These are phyloP conservation scores for Drosophila ogumai DNA, from an alignment of 1,140 invertebrate species.

Conservation along the genomic window DNA sequence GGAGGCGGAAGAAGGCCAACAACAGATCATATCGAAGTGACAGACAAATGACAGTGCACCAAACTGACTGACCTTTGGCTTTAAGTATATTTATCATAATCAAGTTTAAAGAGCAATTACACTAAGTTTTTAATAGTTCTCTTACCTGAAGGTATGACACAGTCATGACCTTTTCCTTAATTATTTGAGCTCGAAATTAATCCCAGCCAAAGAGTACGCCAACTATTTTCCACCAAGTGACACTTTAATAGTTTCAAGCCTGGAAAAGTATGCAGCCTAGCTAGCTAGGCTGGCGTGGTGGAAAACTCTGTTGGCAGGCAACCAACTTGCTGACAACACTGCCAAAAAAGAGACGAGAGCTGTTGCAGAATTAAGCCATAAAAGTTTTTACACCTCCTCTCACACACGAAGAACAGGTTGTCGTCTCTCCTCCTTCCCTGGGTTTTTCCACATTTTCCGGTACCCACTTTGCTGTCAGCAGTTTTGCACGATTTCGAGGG, in stretches of 20 bases:
- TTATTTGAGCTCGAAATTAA: slow-evolving; percentile 26
- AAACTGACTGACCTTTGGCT: neutral
- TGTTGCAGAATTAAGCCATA: slow-evolving; percentile 50
- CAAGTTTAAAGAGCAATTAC: neutral
- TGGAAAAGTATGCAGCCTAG: slow-evolving; percentile 18
- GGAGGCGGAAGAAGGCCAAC: slow-evolving; percentile 7
- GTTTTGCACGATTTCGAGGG: slow-evolving; percentile 48
- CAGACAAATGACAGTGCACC: slow-evolving; percentile 34
- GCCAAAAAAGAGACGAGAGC: slow-evolving; percentile 35
- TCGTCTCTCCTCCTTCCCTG: neutral
- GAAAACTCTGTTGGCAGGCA: slow-evolving; percentile 40
- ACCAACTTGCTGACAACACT: slow-evolving; percentile 52
- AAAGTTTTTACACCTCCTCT: slow-evolving; percentile 49
- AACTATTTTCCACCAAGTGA: slow-evolving; percentile 35
- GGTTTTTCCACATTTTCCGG: slow-evolving; percentile 15
- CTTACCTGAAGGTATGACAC: neutral
- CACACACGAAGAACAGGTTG: slow-evolving; percentile 33
- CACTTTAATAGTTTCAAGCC: slow-evolving; percentile 51
- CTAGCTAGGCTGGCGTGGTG: neutral
- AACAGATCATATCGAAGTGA: slow-evolving; percentile 42
- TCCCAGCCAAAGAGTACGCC: slow-evolving; percentile 13
- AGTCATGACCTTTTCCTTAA: slow-evolving; percentile 11
- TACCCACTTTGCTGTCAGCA: slow-evolving; percentile 55
- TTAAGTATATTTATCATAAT: neutral
- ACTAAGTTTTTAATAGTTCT: neutral